Base-by-base conservation (phyloP, 2,888 invertebrate species). In the Ochropleura plecta region DNA sequence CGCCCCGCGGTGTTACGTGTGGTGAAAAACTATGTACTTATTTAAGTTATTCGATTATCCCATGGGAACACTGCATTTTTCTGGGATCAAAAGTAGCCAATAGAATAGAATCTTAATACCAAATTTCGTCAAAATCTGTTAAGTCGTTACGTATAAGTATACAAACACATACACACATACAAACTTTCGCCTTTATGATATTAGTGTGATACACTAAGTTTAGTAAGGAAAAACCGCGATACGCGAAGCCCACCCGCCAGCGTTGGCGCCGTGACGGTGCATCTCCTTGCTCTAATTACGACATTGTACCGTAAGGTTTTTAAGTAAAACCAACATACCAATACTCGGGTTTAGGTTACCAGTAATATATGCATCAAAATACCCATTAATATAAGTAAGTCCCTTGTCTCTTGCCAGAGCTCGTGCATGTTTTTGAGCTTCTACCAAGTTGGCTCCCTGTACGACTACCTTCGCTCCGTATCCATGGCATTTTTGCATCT, bases 321-420 rank as follows among this genome's bases (percentile, higher is more conserved):
- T 57, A 8, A 16, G 57, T 57, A 16, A 57, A 57, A 57, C 7
- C 30, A 30, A 57, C 5, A 20, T 55, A 12, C 14, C 30, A 30
- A 57, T 57, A 14, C 30, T 57, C 57, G 57, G 30, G 30, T 30
- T 57, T 30, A 30, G 30, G 16, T 30, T 16, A 59, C 0, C 3
- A 59, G 16, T 59, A 16, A 59, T 8, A 62, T n/a, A 30, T 62
- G 4, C 66, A 18, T 20, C 1, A 14, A 16, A 60, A 42, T 81
- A 97, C 97, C 97, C 97, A 91, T 98, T 98, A 62, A 98, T 97
- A 88, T 97, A 98, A 1, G 97, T 94, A 20, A 97, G 92, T n/a
- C 97, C 97, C 82, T 97, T 95, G 73, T 97, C 97, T 87, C 95
- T 96, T 0, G 97, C 97, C 65, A 97, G 89, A 75, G 93, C 92